Conservation (phyloP, 2,113 vertebrate genomes). For the Malurus elegans region DNA sequence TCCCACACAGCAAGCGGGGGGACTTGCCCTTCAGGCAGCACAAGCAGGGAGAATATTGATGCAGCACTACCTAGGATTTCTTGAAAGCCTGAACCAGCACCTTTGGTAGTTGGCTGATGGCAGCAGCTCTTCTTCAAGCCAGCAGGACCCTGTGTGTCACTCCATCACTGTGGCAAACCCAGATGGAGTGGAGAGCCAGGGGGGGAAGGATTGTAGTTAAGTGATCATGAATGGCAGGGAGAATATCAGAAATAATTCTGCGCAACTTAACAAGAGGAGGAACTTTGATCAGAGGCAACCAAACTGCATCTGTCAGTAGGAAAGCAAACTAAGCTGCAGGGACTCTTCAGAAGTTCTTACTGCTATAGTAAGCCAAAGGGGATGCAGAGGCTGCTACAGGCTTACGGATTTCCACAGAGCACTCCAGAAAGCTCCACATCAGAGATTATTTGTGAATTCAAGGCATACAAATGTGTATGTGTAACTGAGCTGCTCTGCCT, state of each 20-base stretch:
- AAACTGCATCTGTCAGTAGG: neutral
- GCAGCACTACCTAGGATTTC: neutral
- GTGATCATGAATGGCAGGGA: neutral
- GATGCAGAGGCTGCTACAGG: neutral
- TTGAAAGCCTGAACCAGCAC: neutral
- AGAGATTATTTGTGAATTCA: neutral
- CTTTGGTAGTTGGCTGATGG: neutral
- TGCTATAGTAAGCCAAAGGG: neutral
- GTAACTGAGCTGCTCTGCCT: neutral
- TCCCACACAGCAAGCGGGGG: neutral
- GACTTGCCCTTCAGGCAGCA: neutral
- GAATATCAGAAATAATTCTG: slow-evolving; percentile 11
- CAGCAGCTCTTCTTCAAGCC: neutral
- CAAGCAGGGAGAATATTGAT: neutral
- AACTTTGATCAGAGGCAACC: neutral
- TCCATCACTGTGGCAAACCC: neutral
- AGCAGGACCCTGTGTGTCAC: neutral
- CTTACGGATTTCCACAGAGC: neutral
- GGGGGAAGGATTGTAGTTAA: neutral
- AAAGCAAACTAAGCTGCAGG: neutral
- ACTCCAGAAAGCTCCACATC: neutral
- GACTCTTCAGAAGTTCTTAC: neutral
- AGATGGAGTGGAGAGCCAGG: neutral
- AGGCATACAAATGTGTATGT: neutral
- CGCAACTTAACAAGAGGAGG: neutral